Conservation (phyloP, 2,888 invertebrate genomes). For the Chaitophorus viminalis region DNA sequence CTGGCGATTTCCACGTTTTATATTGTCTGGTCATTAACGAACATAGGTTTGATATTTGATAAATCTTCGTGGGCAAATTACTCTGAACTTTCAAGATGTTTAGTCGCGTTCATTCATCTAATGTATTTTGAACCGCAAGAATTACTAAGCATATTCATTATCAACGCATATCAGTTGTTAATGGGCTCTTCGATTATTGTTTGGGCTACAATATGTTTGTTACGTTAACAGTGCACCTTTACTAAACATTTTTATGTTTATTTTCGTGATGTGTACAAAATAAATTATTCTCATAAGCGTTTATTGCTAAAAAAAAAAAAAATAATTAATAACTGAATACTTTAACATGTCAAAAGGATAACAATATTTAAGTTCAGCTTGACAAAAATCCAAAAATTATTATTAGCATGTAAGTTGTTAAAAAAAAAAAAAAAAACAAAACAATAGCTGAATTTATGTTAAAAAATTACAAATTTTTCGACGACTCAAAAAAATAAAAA, state of each 20-base stretch:
- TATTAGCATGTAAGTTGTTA: not conserved
- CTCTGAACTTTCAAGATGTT: constrained; percentile 76
- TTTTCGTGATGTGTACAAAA: not conserved
- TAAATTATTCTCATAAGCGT: not conserved
- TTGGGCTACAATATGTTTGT: not conserved
- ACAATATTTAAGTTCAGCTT: not conserved
- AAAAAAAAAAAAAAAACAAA: too few relatives aligned
- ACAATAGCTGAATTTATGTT: not conserved
- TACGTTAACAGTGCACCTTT: not conserved
- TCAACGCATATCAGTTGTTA: constrained; percentile 29
- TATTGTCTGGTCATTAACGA: constrained; percentile 75
- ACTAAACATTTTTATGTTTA: not conserved
- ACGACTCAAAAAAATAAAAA: not conserved
- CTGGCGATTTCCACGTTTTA: constrained; percentile 71
- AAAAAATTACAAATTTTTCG: not conserved
- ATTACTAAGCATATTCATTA: not conserved
- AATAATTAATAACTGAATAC: not conserved
- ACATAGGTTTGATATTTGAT: constrained; percentile 79
- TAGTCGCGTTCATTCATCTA: constrained; percentile 68
- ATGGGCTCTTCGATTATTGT: constrained; percentile 12
- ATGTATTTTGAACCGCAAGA: constrained; percentile 20
- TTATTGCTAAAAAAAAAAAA: not conserved
- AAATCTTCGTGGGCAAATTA: constrained; percentile 73
- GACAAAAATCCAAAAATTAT: not conserved
- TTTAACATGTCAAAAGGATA: not conserved